phyloP scores from a whole-genome alignment of 1,140 invertebrate species.

The Sarcophaga peregrina region DNA sequence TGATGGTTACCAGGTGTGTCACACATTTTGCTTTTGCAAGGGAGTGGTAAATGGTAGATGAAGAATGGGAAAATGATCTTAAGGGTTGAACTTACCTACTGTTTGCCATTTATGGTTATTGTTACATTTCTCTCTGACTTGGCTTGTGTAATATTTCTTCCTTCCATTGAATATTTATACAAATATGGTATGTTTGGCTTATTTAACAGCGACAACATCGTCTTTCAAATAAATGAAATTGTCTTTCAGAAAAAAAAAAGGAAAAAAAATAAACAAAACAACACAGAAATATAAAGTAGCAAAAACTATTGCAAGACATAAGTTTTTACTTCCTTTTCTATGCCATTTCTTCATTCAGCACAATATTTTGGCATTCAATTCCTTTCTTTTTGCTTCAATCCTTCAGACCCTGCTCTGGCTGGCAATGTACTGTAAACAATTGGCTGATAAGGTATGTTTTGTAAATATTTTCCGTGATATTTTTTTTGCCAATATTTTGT shows the following conservation, averaged over 20 bases:
- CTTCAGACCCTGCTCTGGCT: not conserved
- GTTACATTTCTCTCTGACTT: not conserved
- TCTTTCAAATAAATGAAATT: conserved; percentile 7
- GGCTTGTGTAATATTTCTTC: not conserved
- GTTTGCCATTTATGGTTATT: not conserved
- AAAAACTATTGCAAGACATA: not conserved
- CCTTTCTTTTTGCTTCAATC: not conserved
- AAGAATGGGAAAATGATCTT: no score
- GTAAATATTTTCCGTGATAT: conserved; percentile 7
- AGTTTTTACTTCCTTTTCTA: not conserved
- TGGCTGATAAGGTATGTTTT: conserved; percentile 18
- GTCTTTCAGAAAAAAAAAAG: not conserved
- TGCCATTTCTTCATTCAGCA: not conserved
- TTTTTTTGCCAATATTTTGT: not conserved
- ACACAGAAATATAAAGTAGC: no score
- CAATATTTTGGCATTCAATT: not conserved
- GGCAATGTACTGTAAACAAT: conserved; percentile 24
- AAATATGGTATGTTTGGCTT: not conserved
- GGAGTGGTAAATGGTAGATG: no score
- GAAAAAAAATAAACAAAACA: not conserved
- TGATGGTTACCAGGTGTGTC: not conserved
- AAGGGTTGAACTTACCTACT: not conserved
- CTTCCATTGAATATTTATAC: not conserved
- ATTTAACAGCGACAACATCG: not conserved
- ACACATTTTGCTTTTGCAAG: not conserved